These are phyloP conservation scores for Drosophila emarginata DNA, from an alignment of 2,888 invertebrate genomes.

Conservation along the genomic window DNA sequence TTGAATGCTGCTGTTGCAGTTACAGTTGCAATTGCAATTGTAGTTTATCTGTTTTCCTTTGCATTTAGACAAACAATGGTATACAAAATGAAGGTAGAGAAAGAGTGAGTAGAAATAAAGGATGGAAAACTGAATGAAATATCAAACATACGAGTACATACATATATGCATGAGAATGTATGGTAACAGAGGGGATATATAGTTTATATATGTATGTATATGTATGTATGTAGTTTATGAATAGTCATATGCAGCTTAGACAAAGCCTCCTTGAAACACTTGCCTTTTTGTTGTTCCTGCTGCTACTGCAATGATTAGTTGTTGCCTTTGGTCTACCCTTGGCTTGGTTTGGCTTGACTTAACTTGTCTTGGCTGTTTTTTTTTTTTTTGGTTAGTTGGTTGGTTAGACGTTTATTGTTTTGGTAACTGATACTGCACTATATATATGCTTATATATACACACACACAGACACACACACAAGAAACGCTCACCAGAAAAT, in stretches of 20 bases:
- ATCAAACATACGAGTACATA: not conserved
- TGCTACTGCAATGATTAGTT: slow-evolving; percentile 9
- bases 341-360: slow-evolving; percentile 11
- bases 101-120: not conserved
- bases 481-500: slow-evolving; percentile 28
- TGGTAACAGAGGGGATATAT: too few species aligned
- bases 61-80: not conserved
- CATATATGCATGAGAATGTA: not conserved
- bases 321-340: slow-evolving; percentile 9
- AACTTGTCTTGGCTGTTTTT: slow-evolving; percentile 12
- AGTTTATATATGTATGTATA: too few species aligned
- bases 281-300: slow-evolving; percentile 48
- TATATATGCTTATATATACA: too few species aligned
- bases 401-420: slow-evolving; percentile 4
- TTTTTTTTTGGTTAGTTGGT: slow-evolving; percentile 24
- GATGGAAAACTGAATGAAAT: not conserved
- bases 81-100: not conserved
- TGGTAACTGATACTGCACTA: not conserved
- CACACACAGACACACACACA: not conserved
- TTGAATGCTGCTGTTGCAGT: not conserved
- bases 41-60: slow-evolving; percentile 5
- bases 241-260: slow-evolving; percentile 61
- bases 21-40: not conserved
- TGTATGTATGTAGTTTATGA: slow-evolving; percentile 31
- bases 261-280: slow-evolving; percentile 46